Conservation (phyloP, 2,113 vertebrate species). For the Paraplagusia blochii region DNA sequence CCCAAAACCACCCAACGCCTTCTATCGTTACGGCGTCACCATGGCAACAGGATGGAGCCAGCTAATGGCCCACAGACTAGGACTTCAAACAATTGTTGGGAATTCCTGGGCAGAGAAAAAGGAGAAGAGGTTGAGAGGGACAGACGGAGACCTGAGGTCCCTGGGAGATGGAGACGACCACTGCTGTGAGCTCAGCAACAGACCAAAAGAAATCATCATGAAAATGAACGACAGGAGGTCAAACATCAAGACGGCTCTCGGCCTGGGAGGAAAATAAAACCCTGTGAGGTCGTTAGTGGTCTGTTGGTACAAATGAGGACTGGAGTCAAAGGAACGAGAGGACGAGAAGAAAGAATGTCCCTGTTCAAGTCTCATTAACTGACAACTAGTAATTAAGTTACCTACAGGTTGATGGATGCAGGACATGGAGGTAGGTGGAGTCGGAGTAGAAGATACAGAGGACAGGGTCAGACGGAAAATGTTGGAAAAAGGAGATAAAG, state of each 20-base stretch:
- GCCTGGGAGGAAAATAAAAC: slow-evolving; percentile 19
- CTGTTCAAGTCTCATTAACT: too few relatives aligned
- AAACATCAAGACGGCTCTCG: slow-evolving; percentile 28
- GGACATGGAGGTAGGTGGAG: too few relatives aligned
- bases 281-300: slow-evolving; percentile 27
- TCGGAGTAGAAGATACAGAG: too few relatives aligned
- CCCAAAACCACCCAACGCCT: slow-evolving; percentile 3
- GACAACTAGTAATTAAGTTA: too few relatives aligned
- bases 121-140: slow-evolving; percentile 7
- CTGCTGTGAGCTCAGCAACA: slow-evolving; percentile 9
- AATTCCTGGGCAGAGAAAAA: slow-evolving; percentile 26
- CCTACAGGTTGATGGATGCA: too few relatives aligned
- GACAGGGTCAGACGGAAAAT: too few relatives aligned
- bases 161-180: slow-evolving; percentile 6
- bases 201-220: slow-evolving; percentile 35
- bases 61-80: slow-evolving; percentile 33
- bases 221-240: slow-evolving; percentile 39
- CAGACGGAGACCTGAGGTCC: slow-evolving; percentile 36
- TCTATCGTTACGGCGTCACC: not conserved
- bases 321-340: not conserved
- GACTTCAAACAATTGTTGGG: slow-evolving; percentile 25
- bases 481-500: too few relatives aligned
- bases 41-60: slow-evolving; percentile 25
- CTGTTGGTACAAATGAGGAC: not conserved
- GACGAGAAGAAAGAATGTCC: too few relatives aligned